Conservation (phyloP, 2,797 vertebrate species). For the Ceryle rudis region DNA sequence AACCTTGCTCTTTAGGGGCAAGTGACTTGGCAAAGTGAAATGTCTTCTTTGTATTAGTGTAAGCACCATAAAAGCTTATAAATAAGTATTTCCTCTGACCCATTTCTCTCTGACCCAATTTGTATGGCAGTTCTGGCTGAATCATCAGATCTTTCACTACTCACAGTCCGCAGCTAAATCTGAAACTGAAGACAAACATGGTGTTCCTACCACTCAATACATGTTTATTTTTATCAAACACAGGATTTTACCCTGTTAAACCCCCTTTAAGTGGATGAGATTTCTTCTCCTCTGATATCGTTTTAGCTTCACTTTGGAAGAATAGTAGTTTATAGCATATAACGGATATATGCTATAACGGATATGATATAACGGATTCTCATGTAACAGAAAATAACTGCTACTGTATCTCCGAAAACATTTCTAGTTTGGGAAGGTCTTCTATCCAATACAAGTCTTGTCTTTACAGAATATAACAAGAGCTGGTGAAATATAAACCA, state of each 20-base stretch:
- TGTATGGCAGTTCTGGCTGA: neutral
- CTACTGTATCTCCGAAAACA: neutral
- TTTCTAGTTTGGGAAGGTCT: neutral
- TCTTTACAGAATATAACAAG: neutral
- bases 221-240: neutral
- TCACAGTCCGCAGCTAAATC: neutral
- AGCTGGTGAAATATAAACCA: neutral
- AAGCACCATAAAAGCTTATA: neutral
- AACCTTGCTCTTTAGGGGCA: neutral
- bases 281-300: neutral
- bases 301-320: neutral
- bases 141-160: neutral
- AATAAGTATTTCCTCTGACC: neutral
- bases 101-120: neutral
- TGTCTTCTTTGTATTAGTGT: neutral
- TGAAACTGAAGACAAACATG: neutral
- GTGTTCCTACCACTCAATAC: neutral
- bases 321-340: neutral
- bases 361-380: neutral
- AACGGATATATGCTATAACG: too few relatives aligned
- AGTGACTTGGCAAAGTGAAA: neutral
- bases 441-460: neutral
- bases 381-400: neutral
- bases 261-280: neutral
- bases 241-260: neutral